Evolutionary conservation across 2,113 vertebrate species (phyloP).

Genomic region (Sardina pilchardus): DNA sequence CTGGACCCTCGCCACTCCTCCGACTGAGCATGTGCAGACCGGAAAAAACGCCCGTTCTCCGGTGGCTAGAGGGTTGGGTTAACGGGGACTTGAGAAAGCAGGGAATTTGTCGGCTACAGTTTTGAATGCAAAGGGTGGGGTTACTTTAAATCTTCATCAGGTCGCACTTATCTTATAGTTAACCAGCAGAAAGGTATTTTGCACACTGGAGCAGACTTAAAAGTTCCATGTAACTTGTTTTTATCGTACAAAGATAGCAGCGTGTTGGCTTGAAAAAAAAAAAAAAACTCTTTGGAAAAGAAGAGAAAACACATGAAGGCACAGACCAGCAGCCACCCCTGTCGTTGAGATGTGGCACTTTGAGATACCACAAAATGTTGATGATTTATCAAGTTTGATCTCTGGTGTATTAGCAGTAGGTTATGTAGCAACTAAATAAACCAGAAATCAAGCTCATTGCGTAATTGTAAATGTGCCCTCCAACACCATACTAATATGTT

Average conservation of each 20-base stretch:
- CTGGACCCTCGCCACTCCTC: slow-evolving; percentile 28
- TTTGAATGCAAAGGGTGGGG: slow-evolving; percentile 31
- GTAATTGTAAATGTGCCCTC: no score
- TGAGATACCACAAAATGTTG: no score
- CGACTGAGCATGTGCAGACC: slow-evolving; percentile 62
- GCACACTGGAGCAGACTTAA: not conserved
- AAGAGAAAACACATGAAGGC: no score
- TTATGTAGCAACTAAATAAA: no score
- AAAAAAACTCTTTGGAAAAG: no score
- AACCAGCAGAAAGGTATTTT: not conserved
- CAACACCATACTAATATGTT: no score
- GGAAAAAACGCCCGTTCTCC: slow-evolving; percentile 6
- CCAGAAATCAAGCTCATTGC: no score
- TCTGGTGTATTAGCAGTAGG: no score
- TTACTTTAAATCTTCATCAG: not conserved
- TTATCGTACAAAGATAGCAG: not conserved
- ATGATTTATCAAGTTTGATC: no score
- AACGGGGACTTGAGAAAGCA: slow-evolving; percentile 37
- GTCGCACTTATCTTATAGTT: not conserved
- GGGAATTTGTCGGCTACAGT: slow-evolving; percentile 25
- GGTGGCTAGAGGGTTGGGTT: slow-evolving; percentile 41
- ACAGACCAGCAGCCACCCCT: no score
- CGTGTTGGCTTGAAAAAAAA: not conserved
- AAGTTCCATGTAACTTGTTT: not conserved
- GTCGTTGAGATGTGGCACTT: no score